phyloP scores from a whole-genome alignment of 2,888 invertebrate genomes.

The Meta bourneti region DNA sequence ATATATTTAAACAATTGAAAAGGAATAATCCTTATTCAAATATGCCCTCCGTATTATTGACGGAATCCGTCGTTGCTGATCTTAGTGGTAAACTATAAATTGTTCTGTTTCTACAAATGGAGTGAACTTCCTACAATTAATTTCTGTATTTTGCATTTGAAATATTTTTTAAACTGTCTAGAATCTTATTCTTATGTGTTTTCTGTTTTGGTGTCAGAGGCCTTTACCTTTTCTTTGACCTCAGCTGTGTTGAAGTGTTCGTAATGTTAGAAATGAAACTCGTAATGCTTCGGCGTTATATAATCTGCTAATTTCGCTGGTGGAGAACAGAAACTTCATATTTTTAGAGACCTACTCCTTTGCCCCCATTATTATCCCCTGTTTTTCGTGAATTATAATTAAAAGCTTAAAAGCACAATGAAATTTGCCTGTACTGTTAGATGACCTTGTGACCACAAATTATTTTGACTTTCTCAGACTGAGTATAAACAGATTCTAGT shows the following conservation, averaged over 20 bases:
- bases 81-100: conserved; percentile 69
- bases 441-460: too few relatives aligned
- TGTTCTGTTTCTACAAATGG: background rate
- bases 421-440: too few relatives aligned
- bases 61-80: conserved; percentile 73
- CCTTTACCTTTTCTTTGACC: background rate
- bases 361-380: too few relatives aligned
- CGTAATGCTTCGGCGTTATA: background rate
- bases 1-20: background rate
- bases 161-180: too few relatives aligned
- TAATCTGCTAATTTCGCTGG: background rate
- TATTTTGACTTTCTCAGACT: too few relatives aligned
- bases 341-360: too few relatives aligned
- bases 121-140: too few relatives aligned
- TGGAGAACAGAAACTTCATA: too few relatives aligned
- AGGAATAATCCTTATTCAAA: background rate
- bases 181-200: background rate
- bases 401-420: too few relatives aligned
- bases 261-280: background rate
- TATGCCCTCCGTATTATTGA: conserved; percentile 76
- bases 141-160: too few relatives aligned
- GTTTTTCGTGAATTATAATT: too few relatives aligned
- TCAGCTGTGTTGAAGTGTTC: background rate
- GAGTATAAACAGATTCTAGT: too few relatives aligned
- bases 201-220: background rate